Evolutionary conservation across 2,888 invertebrate genomes (phyloP).

Genomic region (Notocelia uddmanniana): DNA sequence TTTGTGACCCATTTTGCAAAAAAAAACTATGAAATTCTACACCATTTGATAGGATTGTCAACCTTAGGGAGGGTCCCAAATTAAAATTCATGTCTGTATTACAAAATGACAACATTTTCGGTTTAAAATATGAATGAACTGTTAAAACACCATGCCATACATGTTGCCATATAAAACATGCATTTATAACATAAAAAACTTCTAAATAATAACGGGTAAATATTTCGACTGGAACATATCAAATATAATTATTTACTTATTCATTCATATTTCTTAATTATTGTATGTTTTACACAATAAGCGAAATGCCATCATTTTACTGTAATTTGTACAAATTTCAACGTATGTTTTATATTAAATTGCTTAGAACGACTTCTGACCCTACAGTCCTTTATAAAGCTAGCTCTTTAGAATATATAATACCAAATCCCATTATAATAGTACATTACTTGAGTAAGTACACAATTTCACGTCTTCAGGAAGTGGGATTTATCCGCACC

Average conservation of each 20-base stretch:
- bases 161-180: background rate
- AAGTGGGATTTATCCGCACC: too few species aligned
- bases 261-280: constrained; percentile 24
- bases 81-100: too few species aligned
- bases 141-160: background rate
- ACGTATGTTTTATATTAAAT: constrained; percentile 23
- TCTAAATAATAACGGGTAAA: background rate
- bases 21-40: too few species aligned
- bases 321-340: constrained; percentile 35
- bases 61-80: too few species aligned
- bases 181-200: background rate
- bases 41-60: too few species aligned
- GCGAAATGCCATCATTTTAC: constrained; percentile 24
- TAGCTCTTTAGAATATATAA: too few species aligned
- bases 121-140: constrained; percentile 30
- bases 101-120: constrained; percentile 13
- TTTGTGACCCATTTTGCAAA: too few species aligned
- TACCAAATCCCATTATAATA: too few species aligned
- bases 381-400: constrained; percentile 8
- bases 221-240: background rate
- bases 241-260: background rate
- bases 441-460: too few species aligned
- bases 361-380: constrained; percentile 18
- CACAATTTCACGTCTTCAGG: too few species aligned
- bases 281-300: constrained; percentile 16